Evolutionary conservation across 1,140 invertebrate genomes (phyloP).

Genomic region (Dendroctonus valens): DNA sequence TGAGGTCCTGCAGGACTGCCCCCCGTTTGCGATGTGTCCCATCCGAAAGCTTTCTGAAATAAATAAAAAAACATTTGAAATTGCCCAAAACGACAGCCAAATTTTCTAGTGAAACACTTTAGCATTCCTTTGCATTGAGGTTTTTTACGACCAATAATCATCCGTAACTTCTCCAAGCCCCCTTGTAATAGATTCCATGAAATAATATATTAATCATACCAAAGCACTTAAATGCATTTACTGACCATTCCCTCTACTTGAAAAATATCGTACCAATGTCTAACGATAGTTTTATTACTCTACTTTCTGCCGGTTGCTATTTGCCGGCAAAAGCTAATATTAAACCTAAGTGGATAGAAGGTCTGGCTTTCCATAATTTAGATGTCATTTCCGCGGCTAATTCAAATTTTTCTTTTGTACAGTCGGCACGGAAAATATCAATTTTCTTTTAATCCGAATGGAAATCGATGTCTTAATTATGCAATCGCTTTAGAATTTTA

Average conservation of each 20-base stretch:
- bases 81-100: too few species aligned
- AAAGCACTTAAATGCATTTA: too few species aligned
- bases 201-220: too few species aligned
- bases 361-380: conserved; percentile 4
- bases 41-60: conserved; percentile 50
- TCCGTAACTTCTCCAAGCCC: background rate
- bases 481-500: too few species aligned
- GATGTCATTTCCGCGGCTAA: conserved; percentile 6
- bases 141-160: background rate
- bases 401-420: conserved; percentile 9
- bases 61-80: background rate
- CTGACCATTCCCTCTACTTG: too few species aligned
- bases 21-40: conserved; percentile 48
- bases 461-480: conserved; percentile 3
- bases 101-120: too few species aligned
- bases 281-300: too few species aligned
- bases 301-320: too few species aligned
- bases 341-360: background rate
- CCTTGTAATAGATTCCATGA: too few species aligned
- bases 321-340: too few species aligned
- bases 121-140: too few species aligned
- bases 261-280: too few species aligned
- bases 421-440: conserved; percentile 6
- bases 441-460: background rate
- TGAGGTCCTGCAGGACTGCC: conserved; percentile 46